Evolutionary conservation across 2,113 vertebrate genomes (phyloP).

Genomic region (Elephas maximus): DNA sequence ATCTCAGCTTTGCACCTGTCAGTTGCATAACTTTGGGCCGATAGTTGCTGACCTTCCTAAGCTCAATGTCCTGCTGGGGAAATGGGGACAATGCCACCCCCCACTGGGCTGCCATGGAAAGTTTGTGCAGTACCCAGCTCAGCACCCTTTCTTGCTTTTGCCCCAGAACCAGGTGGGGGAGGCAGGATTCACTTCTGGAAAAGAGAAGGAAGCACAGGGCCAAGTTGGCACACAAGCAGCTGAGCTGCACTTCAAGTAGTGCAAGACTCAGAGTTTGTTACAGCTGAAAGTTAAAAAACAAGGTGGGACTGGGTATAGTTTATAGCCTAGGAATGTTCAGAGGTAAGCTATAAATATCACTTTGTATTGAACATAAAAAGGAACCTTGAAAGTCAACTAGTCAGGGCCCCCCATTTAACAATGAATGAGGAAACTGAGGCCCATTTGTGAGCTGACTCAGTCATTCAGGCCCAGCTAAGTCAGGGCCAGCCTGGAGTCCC

Average conservation of each 20-base stretch:
- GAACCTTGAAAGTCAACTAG: not conserved
- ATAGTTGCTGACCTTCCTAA: not conserved
- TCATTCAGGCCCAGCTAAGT: not conserved
- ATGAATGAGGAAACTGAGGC: not conserved
- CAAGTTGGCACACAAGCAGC: not conserved
- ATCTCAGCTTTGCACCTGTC: not conserved
- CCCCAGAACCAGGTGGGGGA: accelerated
- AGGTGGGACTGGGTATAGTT: accelerated
- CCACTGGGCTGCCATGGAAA: not conserved
- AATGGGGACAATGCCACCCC: not conserved
- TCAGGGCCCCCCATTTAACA: not conserved
- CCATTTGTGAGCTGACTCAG: not conserved
- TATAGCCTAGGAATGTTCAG: too few species aligned
- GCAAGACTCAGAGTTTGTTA: not conserved
- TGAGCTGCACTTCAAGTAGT: accelerated
- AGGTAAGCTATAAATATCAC: not conserved
- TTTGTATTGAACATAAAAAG: not conserved
- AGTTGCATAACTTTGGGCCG: not conserved
- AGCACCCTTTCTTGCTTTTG: not conserved
- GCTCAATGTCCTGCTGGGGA: not conserved
- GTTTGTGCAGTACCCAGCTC: not conserved
- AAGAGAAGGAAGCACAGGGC: not conserved
- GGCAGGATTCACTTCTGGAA: accelerated
- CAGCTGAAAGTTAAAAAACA: not conserved
- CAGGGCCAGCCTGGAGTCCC: not conserved